Evolutionary conservation across 2,797 vertebrate genomes (phyloP).

Genomic region (Squalus acanthias): DNA sequence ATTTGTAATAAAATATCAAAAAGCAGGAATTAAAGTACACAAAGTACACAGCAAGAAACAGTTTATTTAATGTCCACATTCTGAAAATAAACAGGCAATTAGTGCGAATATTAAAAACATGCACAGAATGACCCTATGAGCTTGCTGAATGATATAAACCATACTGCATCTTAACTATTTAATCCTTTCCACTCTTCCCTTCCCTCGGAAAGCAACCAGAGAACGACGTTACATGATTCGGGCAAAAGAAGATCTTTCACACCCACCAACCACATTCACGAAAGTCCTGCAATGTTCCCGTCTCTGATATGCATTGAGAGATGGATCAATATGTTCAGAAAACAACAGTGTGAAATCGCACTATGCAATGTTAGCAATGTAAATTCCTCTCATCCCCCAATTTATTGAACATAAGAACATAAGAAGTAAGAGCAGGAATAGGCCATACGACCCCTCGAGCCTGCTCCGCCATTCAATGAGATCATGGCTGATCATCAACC

Average conservation of each 20-base stretch:
- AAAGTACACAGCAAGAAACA: background rate
- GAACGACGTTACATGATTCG: background rate
- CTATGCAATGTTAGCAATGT: background rate
- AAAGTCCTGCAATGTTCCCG: background rate
- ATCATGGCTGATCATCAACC: too few species aligned
- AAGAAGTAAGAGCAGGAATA: too few species aligned
- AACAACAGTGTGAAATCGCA: background rate
- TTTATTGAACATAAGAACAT: background rate
- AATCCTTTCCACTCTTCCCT: background rate
- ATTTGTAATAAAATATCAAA: background rate
- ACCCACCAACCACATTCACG: background rate
- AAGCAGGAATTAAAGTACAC: background rate
- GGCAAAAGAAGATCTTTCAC: background rate
- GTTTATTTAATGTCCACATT: conserved; percentile 1
- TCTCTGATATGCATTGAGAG: background rate
- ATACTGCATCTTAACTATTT: background rate
- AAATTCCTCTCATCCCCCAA: background rate
- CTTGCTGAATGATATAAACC: background rate
- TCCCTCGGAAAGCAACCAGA: background rate
- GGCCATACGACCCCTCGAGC: too few species aligned
- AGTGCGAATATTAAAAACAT: background rate
- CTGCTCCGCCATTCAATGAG: too few species aligned
- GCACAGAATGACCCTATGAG: background rate
- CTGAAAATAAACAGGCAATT: background rate
- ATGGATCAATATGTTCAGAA: background rate